phyloP scores from a whole-genome alignment of 1,140 invertebrate species.

The Gyrodactylus bullatarudis region DNA sequence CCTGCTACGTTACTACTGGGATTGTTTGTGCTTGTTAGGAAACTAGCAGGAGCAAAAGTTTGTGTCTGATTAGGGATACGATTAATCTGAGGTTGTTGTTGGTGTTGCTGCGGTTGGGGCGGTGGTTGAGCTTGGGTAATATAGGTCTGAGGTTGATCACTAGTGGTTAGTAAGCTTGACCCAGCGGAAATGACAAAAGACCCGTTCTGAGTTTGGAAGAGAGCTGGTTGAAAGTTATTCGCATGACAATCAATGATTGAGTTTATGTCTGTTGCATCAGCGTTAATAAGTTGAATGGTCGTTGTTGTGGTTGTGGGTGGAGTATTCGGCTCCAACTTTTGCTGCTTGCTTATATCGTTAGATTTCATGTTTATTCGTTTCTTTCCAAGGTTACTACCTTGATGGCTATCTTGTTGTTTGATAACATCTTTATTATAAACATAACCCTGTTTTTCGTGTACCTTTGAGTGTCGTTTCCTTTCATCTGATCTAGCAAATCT shows the following conservation, averaged over 20 bases:
- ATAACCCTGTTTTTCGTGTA: conserved; percentile 29
- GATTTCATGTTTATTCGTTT: too few species aligned
- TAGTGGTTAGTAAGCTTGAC: not conserved
- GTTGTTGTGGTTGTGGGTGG: not conserved
- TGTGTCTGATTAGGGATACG: not conserved
- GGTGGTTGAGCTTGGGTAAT: not conserved
- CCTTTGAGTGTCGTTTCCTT: conserved; percentile 87
- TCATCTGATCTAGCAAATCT: conserved; percentile 94
- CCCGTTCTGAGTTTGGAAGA: not conserved
- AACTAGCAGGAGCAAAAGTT: too few species aligned
- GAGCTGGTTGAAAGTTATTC: not conserved
- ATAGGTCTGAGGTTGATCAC: not conserved
- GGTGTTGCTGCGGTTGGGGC: not conserved
- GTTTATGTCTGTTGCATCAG: not conserved
- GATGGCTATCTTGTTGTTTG: too few species aligned
- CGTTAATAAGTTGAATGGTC: not conserved
- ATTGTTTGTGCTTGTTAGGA: not conserved
- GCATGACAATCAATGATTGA: not conserved
- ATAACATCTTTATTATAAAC: too few species aligned
- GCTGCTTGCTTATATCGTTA: too few species aligned
- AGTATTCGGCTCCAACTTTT: too few species aligned
- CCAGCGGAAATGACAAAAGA: not conserved
- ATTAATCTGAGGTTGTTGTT: not conserved
- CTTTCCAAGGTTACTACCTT: too few species aligned
- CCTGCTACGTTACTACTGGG: too few species aligned